These are phyloP conservation scores for Sebastes steindachneri DNA, from an alignment of 2,797 vertebrate genomes.

Conservation along the genomic window DNA sequence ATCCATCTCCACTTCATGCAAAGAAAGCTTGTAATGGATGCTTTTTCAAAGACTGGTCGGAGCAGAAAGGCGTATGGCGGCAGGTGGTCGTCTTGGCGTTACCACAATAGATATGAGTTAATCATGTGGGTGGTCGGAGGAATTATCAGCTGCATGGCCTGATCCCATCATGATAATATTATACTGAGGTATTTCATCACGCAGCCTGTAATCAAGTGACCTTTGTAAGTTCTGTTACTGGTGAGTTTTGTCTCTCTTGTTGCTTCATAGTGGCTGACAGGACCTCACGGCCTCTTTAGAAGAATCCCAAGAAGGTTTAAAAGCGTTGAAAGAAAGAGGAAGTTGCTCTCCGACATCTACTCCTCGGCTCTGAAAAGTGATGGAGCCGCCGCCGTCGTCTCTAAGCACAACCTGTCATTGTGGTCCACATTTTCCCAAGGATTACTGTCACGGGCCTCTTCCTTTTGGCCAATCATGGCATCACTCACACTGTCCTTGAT, in stretches of 20 bases:
- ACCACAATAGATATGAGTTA: constrained; percentile 31
- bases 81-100: constrained; percentile 23
- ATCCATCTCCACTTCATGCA: constrained; percentile 2
- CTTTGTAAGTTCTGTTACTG: constrained; percentile 25
- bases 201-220: not conserved
- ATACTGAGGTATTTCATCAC: constrained; percentile 24
- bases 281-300: constrained; percentile 29
- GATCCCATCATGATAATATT: constrained; percentile 42
- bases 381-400: constrained; percentile 51
- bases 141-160: constrained; percentile 32
- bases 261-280: not conserved
- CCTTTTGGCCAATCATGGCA: constrained; percentile 72
- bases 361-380: constrained; percentile 31
- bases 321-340: constrained; percentile 56
- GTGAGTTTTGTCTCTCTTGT: not conserved
- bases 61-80: not conserved
- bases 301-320: constrained; percentile 39
- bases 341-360: constrained; percentile 24
- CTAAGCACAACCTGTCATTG: constrained; percentile 66
- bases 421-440: constrained; percentile 78
- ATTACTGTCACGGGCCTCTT: constrained; percentile 74
- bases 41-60: not conserved
- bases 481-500: constrained; percentile 76
- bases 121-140: constrained; percentile 51
- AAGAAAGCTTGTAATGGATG: not conserved